phyloP scores from a whole-genome alignment of 1,140 invertebrate genomes.

The Stenopsyche tienmushanensis region DNA sequence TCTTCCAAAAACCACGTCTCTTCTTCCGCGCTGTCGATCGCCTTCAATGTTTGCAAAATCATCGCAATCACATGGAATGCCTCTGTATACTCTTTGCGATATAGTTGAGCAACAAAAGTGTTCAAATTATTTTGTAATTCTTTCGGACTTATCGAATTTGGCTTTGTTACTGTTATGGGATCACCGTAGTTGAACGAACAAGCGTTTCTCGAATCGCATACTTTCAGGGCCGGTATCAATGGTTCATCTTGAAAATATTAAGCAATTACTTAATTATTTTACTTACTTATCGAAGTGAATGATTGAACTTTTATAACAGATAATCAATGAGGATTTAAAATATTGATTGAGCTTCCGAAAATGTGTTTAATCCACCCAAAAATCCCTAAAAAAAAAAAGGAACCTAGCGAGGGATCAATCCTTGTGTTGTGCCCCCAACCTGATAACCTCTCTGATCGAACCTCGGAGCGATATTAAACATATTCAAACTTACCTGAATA shows the following conservation, averaged over 20 bases:
- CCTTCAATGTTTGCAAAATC: conserved; percentile 28
- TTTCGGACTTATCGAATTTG: neutral
- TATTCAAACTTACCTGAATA: conserved; percentile 28
- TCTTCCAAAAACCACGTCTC: neutral
- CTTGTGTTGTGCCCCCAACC: too few relatives aligned
- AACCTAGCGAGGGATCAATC: too few relatives aligned
- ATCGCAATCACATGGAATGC: conserved; percentile 21
- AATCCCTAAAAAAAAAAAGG: too few relatives aligned
- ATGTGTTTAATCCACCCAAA: too few relatives aligned
- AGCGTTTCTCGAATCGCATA: conserved; percentile 33
- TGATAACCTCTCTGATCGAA: too few relatives aligned
- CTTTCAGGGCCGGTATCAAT: conserved; percentile 28
- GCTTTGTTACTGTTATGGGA: conserved; percentile 12
- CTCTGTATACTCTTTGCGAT: conserved; percentile 32
- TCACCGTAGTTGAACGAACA: conserved; percentile 25
- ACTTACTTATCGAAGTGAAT: neutral
- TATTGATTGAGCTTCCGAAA: too few relatives aligned
- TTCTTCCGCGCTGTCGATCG: too few relatives aligned
- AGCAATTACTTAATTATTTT: neutral
- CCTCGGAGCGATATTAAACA: neutral
- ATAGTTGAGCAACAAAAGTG: conserved; percentile 25
- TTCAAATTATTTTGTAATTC: conserved; percentile 18
- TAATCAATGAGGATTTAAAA: too few relatives aligned
- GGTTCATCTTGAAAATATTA: conserved; percentile 26
- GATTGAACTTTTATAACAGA: too few relatives aligned